A percentile compares a stretch with the other conserved stretches of the same genome.
These are phyloP conservation scores for Mactra quadrangularis DNA, from an alignment of 1,140 invertebrate genomes.

Conservation along the genomic window DNA sequence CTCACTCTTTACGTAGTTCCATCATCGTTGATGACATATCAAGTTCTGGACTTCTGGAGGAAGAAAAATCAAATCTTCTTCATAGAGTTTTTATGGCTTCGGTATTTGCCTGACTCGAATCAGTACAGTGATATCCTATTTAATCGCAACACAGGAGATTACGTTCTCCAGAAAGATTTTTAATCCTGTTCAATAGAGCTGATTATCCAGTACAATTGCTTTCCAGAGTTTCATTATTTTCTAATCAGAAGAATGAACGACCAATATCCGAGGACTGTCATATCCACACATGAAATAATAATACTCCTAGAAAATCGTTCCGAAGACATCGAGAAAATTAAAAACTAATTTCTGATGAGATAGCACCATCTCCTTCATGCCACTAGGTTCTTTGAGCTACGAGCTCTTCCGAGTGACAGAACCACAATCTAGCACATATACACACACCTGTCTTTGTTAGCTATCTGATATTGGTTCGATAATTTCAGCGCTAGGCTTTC, in stretches of 20 bases:
- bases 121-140: constrained; percentile 47
- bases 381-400: background rate
- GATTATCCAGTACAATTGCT: constrained; percentile 59
- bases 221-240: constrained; percentile 57
- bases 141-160: constrained; percentile 48
- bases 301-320: background rate
- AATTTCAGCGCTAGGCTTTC: constrained; percentile 36
- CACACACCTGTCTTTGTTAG: constrained; percentile 24
- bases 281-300: constrained; percentile 13
- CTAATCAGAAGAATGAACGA: constrained; percentile 43
- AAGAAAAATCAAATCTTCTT: constrained; percentile 22
- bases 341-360: background rate
- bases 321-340: background rate
- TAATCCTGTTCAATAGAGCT: constrained; percentile 51
- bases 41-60: background rate
- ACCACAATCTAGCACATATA: background rate
- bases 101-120: constrained; percentile 43
- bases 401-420: background rate
- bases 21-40: background rate
- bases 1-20: background rate
- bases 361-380: background rate
- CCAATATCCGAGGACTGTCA: constrained; percentile 55
- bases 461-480: constrained; percentile 48
- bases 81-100: constrained; percentile 26
- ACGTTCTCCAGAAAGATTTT: constrained; percentile 14